Conservation (phyloP, 2,888 invertebrate genomes). For the Cheilosia grossa region DNA sequence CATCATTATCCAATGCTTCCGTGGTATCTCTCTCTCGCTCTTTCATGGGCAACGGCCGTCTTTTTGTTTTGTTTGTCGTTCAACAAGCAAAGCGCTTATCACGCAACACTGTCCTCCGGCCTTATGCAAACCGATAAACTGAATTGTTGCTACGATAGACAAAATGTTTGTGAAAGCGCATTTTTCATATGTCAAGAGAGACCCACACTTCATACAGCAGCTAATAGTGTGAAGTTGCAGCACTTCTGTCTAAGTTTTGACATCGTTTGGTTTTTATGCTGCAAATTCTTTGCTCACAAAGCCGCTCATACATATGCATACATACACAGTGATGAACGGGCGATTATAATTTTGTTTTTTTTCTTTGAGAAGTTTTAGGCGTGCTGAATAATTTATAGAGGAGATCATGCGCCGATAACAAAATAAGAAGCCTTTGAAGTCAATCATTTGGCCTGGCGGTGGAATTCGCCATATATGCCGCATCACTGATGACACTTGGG, state of each 20-base stretch:
- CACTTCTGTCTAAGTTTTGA: slow-evolving; percentile 11
- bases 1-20: slow-evolving; percentile 3
- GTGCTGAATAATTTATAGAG: slow-evolving; percentile 23
- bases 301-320: slow-evolving; percentile 4
- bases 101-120: not conserved
- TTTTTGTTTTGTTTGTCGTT: not conserved
- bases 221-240: not conserved
- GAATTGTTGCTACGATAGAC: not conserved
- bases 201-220: not conserved
- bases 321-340: not conserved
- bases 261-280: slow-evolving; percentile 20
- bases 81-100: not conserved
- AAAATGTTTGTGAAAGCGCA: not conserved
- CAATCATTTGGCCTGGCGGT: slow-evolving; percentile 9
- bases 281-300: not conserved
- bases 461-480: slow-evolving; percentile 1
- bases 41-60: not conserved
- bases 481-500: slow-evolving; percentile 34
- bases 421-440: not conserved
- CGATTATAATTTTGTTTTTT: not conserved
- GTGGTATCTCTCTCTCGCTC: not conserved
- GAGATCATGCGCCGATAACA: slow-evolving; percentile 1
- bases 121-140: not conserved
- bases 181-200: not conserved
- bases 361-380: not conserved